phyloP scores from a whole-genome alignment of 2,888 invertebrate species.

The Sinopyrophorus schimmeli region DNA sequence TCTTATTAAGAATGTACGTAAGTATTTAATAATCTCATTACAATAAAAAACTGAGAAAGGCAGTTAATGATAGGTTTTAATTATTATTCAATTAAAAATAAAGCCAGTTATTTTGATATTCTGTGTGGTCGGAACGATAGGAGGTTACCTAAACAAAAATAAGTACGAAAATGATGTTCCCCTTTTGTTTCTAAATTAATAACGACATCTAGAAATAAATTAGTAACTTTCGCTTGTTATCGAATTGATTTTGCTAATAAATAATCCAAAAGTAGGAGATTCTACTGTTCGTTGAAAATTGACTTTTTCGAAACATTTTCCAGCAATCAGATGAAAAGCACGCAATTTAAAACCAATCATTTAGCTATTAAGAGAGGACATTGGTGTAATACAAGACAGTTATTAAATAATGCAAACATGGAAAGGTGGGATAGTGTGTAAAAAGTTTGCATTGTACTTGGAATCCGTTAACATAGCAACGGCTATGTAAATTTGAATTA shows the following conservation, averaged over 20 bases:
- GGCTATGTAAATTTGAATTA: slow-evolving; percentile 34
- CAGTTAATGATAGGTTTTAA: too few relatives aligned
- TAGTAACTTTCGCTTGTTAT: slow-evolving; percentile 22
- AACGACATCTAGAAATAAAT: slow-evolving; percentile 13
- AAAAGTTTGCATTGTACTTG: slow-evolving; percentile 37
- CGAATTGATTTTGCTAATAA: slow-evolving; percentile 12
- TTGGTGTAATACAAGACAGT: slow-evolving; percentile 33
- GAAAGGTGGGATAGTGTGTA: slow-evolving; percentile 20
- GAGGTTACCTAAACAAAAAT: too few relatives aligned
- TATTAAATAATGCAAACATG: slow-evolving; percentile 34
- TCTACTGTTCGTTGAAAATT: slow-evolving; percentile 25
- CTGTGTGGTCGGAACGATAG: too few relatives aligned
- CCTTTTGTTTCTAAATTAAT: slow-evolving; percentile 16
- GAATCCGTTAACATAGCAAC: slow-evolving; percentile 39
- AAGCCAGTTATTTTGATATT: too few relatives aligned
- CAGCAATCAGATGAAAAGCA: slow-evolving; percentile 32
- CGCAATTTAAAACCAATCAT: slow-evolving; percentile 34
- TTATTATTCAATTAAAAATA: too few relatives aligned
- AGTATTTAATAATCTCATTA: too few relatives aligned
- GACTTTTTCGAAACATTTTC: slow-evolving; percentile 24
- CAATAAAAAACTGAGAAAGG: too few relatives aligned
- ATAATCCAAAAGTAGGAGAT: slow-evolving; percentile 17
- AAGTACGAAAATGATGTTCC: too few relatives aligned
- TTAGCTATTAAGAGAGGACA: slow-evolving; percentile 32
- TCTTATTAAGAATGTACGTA: too few relatives aligned